Evolutionary conservation across 2,113 vertebrate genomes (phyloP).

Genomic region (Vidua chalybeata): DNA sequence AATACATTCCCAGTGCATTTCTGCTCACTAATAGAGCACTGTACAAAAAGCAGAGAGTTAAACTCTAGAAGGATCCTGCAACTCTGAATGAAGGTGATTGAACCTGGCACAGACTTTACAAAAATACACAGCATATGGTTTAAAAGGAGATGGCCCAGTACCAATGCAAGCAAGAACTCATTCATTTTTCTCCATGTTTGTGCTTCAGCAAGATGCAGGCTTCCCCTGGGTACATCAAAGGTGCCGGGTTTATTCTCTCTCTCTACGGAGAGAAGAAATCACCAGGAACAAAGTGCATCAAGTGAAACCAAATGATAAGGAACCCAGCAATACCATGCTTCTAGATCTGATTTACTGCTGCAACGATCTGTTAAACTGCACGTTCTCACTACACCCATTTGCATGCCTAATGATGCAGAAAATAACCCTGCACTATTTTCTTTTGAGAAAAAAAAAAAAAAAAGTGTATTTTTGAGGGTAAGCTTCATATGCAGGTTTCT

Average conservation of each 20-base stretch:
- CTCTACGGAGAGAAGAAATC: constrained; percentile 3
- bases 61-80: constrained; percentile 34
- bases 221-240: constrained; percentile 45
- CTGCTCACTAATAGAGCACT: not conserved
- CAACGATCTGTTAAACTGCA: constrained; percentile 51
- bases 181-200: constrained; percentile 56
- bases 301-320: constrained; percentile 41
- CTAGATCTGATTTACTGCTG: constrained; percentile 42
- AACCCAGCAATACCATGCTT: not conserved
- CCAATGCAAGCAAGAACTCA: constrained; percentile 49
- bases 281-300: constrained; percentile 38
- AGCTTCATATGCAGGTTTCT: constrained; percentile 19
- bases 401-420: constrained; percentile 64
- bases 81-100: constrained; percentile 38
- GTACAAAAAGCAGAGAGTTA: not conserved
- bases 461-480: not conserved
- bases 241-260: not conserved
- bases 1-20: not conserved
- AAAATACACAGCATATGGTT: constrained; percentile 57
- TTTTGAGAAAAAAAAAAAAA: not conserved
- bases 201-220: constrained; percentile 31
- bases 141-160: constrained; percentile 46
- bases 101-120: constrained; percentile 44
- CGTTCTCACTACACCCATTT: constrained; percentile 54
- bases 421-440: constrained; percentile 49